Base-by-base conservation (phyloP, 2,797 vertebrate genomes). In the Limnodromus scolopaceus region DNA sequence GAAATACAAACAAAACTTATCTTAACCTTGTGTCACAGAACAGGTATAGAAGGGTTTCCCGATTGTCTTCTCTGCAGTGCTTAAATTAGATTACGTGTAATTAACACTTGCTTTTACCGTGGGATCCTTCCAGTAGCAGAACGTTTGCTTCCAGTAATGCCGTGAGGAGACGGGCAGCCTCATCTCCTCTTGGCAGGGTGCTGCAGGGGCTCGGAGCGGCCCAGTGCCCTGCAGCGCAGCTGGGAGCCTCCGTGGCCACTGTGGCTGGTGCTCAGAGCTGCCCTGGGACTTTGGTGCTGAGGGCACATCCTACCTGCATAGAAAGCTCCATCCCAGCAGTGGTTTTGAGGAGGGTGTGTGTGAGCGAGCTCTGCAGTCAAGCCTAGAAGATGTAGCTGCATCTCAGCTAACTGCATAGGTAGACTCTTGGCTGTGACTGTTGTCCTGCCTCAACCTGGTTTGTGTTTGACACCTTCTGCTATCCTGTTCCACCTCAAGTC, bases 141-240 rank as follows among this genome's bases (percentile, higher is more conserved):
- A 36, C n/a, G 22, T 53, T 79, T 43, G 54, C 34, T 65, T 65
- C 63, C 24, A 49, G 74, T 69, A 11, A 8, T 41, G 45, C 7
- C 0, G 1, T 48, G 57, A 48, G 20, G 57, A 74, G 38, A 27
- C 8, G 10, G 23, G 38, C 23, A 38, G 20, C 24, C n/a, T 70
- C 41, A 0, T 0, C 45, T 72, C 8, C 39, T 38, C 63, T 75
- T 8, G 3, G 25, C 6, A 0, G 1, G 32, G 25, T 39, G 24
- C 57, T 80, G 75, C 48, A 4, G 22, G 30, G 17, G 4, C n/a
- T 16, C 1, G 0, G 38, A 19, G 63, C 17, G 48, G 39, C 49
- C 38, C 19, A 36, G 61, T 17, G 41, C 45, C 7, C 12, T 23
- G 24, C 34, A 32, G 32, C 2, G 1, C 53, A 48, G 30, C 57